A percentile compares a stretch with the other conserved stretches of the same genome.
Conservation (phyloP, 2,113 vertebrate genomes). For the Poeciliopsis prolifica region DNA sequence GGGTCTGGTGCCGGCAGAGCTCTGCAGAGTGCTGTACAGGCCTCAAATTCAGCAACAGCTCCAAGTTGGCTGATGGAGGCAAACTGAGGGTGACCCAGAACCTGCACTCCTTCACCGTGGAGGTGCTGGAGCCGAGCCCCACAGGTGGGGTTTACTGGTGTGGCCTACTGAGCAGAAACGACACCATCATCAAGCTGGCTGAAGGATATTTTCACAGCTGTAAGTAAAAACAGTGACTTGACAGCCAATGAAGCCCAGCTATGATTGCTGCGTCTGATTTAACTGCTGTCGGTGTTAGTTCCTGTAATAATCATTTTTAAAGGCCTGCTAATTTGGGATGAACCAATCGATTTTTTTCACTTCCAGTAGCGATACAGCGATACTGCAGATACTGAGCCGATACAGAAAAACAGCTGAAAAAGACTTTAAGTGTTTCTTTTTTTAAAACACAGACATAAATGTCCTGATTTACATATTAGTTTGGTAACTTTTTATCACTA, state of each 20-base stretch:
- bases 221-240: constrained; percentile 31
- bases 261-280: too few relatives aligned
- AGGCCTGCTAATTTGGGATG: too few relatives aligned
- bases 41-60: constrained; percentile 18
- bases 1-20: constrained; percentile 67
- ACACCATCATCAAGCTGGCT: constrained; percentile 61
- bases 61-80: neutral
- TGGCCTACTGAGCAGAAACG: constrained; percentile 40
- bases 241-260: neutral
- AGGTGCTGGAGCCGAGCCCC: constrained; percentile 7
- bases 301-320: too few relatives aligned
- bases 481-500: too few relatives aligned
- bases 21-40: constrained; percentile 52
- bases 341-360: too few relatives aligned
- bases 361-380: too few relatives aligned
- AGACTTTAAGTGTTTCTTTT: too few relatives aligned
- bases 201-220: constrained; percentile 47
- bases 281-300: too few relatives aligned
- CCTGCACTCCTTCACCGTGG: constrained; percentile 44
- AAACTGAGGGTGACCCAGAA: constrained; percentile 40
- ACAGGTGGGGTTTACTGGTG: constrained; percentile 69
- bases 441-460: too few relatives aligned
- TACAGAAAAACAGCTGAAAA: too few relatives aligned
- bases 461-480: too few relatives aligned
- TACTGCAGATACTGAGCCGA: too few relatives aligned